These are phyloP conservation scores for Polyergus mexicanus DNA, from an alignment of 1,140 invertebrate genomes.

Conservation along the genomic window DNA sequence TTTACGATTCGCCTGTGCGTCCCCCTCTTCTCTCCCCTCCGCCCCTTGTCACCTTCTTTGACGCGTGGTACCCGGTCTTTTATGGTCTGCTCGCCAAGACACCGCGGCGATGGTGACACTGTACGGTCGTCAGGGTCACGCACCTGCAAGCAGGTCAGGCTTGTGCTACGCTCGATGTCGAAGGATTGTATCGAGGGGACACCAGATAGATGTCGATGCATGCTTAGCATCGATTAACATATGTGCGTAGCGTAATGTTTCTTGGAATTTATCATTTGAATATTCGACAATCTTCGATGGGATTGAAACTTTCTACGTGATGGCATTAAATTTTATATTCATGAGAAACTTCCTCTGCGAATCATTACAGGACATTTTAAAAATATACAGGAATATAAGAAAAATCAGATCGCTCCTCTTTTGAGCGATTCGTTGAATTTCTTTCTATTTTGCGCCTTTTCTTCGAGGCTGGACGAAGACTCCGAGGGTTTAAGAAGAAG, in stretches of 20 bases:
- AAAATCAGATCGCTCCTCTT: neutral
- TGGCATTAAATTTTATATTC: neutral
- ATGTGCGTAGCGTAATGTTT: constrained; percentile 7
- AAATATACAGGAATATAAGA: neutral
- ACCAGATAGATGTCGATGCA: neutral
- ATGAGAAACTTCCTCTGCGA: neutral
- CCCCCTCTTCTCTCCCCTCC: constrained; percentile 15
- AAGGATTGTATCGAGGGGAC: constrained; percentile 17
- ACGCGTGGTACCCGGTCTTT: constrained; percentile 44
- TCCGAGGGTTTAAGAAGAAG: constrained; percentile 51
- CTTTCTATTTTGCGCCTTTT: constrained; percentile 5
- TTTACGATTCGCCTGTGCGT: constrained; percentile 35
- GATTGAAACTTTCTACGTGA: neutral
- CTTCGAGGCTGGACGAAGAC: constrained; percentile 12
- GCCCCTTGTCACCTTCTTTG: neutral
- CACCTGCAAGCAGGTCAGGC: constrained; percentile 56
- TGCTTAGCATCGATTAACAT: constrained; percentile 7
- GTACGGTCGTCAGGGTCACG: constrained; percentile 56
- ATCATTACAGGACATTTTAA: neutral
- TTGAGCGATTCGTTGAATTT: neutral
- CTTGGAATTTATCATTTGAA: neutral
- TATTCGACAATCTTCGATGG: neutral
- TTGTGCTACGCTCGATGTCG: constrained; percentile 18
- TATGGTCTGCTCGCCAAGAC: constrained; percentile 60
- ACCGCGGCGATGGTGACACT: constrained; percentile 53